These are phyloP conservation scores for Drosophila seguyi DNA, from an alignment of 1,140 invertebrate genomes.

Conservation along the genomic window DNA sequence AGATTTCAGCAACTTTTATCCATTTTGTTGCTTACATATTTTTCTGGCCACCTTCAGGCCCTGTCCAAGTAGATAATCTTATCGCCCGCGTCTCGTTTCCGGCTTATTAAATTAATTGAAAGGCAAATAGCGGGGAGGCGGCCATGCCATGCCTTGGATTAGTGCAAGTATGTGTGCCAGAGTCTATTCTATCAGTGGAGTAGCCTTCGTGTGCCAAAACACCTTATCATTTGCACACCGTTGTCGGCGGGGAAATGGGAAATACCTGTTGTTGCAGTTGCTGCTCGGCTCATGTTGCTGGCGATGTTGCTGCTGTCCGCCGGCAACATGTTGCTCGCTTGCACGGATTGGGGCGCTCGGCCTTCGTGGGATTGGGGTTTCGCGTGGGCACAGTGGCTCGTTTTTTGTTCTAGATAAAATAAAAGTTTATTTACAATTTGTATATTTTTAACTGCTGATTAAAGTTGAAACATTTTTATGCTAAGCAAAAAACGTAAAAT, in stretches of 20 bases:
- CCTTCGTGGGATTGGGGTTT: background rate
- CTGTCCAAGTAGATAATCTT: constrained; percentile 46
- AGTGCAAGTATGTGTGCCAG: constrained; percentile 14
- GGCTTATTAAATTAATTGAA: constrained; percentile 76
- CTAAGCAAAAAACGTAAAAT: no score
- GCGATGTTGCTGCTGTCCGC: constrained; percentile 1
- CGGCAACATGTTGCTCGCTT: constrained; percentile 33
- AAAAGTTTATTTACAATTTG: no score
- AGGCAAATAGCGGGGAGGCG: constrained; percentile 31
- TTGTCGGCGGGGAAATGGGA: constrained; percentile 4
- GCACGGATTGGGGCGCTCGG: constrained; percentile 1
- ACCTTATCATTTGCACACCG: constrained; percentile 41
- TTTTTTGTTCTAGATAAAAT: background rate
- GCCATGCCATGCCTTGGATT: constrained; percentile 45
- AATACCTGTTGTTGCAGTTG: constrained; percentile 60
- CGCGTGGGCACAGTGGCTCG: background rate
- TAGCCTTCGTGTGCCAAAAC: constrained; percentile 24
- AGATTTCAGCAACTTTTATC: background rate
- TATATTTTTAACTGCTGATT: no score
- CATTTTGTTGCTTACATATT: background rate
- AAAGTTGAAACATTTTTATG: no score
- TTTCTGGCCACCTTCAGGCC: background rate
- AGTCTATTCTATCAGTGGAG: constrained; percentile 25
- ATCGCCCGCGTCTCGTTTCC: constrained; percentile 40
- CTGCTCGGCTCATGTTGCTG: constrained; percentile 13